Conservation (phyloP, 1,140 invertebrate genomes). For the Tetramorium simillimum region DNA sequence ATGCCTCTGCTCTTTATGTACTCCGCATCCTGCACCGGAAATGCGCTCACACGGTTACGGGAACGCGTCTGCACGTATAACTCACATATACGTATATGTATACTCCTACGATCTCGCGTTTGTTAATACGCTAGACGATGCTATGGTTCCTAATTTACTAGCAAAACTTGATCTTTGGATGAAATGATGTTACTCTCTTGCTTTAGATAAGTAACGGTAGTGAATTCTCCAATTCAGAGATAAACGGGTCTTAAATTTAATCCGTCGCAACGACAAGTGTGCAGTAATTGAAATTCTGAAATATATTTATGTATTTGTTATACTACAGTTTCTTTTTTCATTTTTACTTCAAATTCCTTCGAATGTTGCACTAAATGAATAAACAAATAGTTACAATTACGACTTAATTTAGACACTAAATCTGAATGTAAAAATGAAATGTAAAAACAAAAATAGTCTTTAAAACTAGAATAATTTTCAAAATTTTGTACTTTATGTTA, state of each 20-base stretch:
- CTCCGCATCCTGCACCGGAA: conserved; percentile 52
- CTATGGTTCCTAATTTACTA: conserved; percentile 41
- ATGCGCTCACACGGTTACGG: conserved; percentile 9
- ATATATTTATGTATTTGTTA: neutral
- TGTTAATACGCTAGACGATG: conserved; percentile 37
- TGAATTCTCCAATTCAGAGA: neutral
- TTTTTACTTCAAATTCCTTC: neutral
- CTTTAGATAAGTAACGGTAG: neutral
- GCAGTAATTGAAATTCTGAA: neutral
- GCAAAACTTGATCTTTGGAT: conserved; percentile 47
- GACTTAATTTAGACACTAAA: neutral
- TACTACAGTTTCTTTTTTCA: neutral
- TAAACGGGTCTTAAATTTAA: neutral
- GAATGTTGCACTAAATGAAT: neutral
- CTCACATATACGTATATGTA: neutral
- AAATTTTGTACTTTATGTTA: neutral
- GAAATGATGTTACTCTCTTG: conserved; percentile 8
- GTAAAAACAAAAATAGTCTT: neutral
- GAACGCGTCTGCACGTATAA: neutral
- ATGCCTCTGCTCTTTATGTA: conserved; percentile 22
- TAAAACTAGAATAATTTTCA: neutral
- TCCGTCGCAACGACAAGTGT: neutral
- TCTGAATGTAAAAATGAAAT: neutral
- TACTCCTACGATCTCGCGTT: neutral
- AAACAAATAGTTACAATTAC: neutral